Base-by-base conservation (phyloP, 1,140 invertebrate genomes). In the Philopotamus ludificatus region DNA sequence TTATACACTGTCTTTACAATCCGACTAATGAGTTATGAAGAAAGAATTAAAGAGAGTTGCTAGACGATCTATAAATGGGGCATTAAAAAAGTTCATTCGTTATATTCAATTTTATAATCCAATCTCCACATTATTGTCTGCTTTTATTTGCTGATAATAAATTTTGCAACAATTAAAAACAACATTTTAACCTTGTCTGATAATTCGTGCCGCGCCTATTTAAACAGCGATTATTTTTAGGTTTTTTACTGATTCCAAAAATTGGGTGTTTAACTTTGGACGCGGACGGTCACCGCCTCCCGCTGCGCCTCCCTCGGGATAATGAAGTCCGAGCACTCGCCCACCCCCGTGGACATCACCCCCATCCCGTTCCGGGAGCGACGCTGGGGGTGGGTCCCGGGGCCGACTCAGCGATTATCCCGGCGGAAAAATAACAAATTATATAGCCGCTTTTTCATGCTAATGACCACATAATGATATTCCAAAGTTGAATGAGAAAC, bases 381-480 rank as follows among this genome's bases (percentile, higher is more conserved):
- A 26, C 9, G 22, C 7, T 7, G 16, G 50, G 50, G 50, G 50
- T 23, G 50, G 7, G 4, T 8, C 7, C 12, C 4, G 28, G 28
- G 28, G 10, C 44, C 44, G 44, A 15, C 44, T 20, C 10, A 20
- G 44, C 44, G 44, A 47, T 47, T 47, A 47, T 21, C 41, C 41
- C 41, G n/a, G 15, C 12, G 18, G 34, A 44, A 59, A 59, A 59
- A 59, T 45, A 59, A 44, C 41, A 44, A 59, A 59, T 59, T 59
- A 45, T 44, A 28, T 1, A 23, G 4, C 42, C 7, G 28, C 34
- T 59, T 59, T 59, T 59, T 59, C 57, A 59, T 59, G 34, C 57
- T 59, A 59, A 59, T 59, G 57, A 44, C 34, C 1, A 28, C 57
- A 23, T 59, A 59, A 45, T 59, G 57, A 44, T 41, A 59, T 41